These are phyloP conservation scores for Cotesia congregata DNA, from an alignment of 2,888 invertebrate species.

Conservation along the genomic window DNA sequence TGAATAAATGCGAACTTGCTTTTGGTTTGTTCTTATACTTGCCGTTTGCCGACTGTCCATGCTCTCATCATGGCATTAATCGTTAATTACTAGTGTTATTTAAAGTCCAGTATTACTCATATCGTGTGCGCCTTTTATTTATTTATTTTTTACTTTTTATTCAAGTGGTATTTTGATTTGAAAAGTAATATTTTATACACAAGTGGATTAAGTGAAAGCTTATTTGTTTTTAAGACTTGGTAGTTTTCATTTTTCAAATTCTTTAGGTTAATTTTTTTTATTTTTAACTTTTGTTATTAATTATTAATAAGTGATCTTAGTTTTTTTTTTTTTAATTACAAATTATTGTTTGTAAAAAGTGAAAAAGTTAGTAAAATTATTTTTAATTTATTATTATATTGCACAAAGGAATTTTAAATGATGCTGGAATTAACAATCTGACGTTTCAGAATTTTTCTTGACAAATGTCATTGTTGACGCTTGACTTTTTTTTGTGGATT, in stretches of 20 bases:
- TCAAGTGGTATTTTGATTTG: background rate
- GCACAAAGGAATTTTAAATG: too few relatives aligned
- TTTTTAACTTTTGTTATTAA: too few relatives aligned
- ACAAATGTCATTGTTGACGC: too few relatives aligned
- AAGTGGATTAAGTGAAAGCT: background rate
- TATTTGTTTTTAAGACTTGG: background rate
- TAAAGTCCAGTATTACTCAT: background rate
- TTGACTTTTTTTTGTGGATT: too few relatives aligned
- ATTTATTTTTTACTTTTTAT: background rate
- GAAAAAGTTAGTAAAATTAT: too few relatives aligned
- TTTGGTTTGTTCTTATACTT: background rate
- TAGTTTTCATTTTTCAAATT: background rate
- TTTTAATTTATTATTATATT: too few relatives aligned
- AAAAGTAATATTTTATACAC: background rate
- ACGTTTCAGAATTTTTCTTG: too few relatives aligned
- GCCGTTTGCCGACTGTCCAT: background rate
- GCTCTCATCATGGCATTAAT: background rate
- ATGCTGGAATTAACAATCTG: too few relatives aligned
- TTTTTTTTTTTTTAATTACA: too few relatives aligned
- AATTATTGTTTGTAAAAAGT: too few relatives aligned
- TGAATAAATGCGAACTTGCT: conserved; percentile 41
- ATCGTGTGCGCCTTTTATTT: background rate
- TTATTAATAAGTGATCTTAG: too few relatives aligned
- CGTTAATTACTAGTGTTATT: background rate
- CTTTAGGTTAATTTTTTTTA: background rate